phyloP scores from a whole-genome alignment of 2,888 invertebrate genomes.

The Thumatha senex region DNA sequence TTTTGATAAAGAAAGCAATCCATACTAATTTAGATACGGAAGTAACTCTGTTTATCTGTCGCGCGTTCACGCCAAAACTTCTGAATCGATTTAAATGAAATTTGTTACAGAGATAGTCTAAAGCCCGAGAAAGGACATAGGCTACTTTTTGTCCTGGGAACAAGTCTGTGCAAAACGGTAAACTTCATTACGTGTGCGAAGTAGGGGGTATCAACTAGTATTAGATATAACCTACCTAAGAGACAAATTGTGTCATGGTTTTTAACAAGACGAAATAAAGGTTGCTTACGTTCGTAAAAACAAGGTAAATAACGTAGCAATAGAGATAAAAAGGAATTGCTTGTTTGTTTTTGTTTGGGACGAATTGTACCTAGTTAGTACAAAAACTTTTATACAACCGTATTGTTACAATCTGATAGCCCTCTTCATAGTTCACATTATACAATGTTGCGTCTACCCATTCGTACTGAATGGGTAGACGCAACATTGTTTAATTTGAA shows the following conservation, averaged over 20 bases:
- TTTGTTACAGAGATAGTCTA: too few species aligned
- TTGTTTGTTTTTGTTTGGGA: neutral
- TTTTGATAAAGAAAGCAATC: too few species aligned
- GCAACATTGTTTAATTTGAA: slow-evolving; percentile 32
- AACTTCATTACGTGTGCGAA: too few species aligned
- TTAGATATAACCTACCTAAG: neutral
- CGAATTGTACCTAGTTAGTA: neutral
- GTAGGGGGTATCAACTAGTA: too few species aligned
- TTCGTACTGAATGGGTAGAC: slow-evolving; percentile 41
- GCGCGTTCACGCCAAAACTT: too few species aligned
- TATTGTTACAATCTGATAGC: slow-evolving; percentile 21
- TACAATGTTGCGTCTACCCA: slow-evolving; percentile 43
- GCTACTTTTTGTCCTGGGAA: too few species aligned
- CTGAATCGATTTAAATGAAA: too few species aligned
- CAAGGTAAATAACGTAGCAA: neutral
- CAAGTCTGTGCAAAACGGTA: too few species aligned
- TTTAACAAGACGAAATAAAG: neutral
- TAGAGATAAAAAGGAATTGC: neutral
- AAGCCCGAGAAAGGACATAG: too few species aligned
- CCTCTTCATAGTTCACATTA: slow-evolving; percentile 29
- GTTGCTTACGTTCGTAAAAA: neutral
- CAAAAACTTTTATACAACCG: neutral
- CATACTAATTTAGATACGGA: too few species aligned
- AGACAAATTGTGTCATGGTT: neutral
- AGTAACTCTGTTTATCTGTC: too few species aligned